phyloP scores from a whole-genome alignment of 2,113 vertebrate genomes.

The Calonectris borealis region DNA sequence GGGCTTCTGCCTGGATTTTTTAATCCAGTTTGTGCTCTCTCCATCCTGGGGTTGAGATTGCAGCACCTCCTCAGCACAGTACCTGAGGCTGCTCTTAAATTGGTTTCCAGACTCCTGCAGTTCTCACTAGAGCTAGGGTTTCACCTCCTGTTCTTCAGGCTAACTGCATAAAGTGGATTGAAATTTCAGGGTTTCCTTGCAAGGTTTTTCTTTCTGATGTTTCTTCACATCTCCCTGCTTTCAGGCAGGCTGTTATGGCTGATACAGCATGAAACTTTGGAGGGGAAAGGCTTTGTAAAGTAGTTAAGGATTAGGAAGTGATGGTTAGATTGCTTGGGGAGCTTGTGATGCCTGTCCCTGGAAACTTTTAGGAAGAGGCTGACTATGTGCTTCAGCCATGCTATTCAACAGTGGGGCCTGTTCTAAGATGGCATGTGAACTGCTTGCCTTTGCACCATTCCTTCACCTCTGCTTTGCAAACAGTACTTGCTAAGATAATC shows the following conservation, averaged over 20 bases:
- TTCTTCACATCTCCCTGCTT: background rate
- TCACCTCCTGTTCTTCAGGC: background rate
- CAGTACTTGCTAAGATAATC: background rate
- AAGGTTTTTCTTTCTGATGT: background rate
- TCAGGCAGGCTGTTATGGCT: background rate
- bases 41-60: background rate
- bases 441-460: background rate
- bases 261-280: background rate
- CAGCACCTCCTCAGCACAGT: background rate
- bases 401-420: background rate
- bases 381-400: background rate
- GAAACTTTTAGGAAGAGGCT: background rate
- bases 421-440: background rate
- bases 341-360: background rate
- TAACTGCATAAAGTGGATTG: background rate
- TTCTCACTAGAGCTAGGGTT: background rate
- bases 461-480: background rate
- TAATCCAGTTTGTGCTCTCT: background rate
- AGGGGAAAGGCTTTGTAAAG: background rate
- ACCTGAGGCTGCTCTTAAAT: background rate
- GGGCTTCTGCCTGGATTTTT: background rate
- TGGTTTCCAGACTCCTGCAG: background rate
- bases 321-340: background rate
- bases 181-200: background rate
- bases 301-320: background rate